A percentile compares a stretch with the other conserved stretches of the same genome.
Evolutionary conservation across 2,888 invertebrate species (phyloP).

Genomic region (Bruchidius siliquastri): DNA sequence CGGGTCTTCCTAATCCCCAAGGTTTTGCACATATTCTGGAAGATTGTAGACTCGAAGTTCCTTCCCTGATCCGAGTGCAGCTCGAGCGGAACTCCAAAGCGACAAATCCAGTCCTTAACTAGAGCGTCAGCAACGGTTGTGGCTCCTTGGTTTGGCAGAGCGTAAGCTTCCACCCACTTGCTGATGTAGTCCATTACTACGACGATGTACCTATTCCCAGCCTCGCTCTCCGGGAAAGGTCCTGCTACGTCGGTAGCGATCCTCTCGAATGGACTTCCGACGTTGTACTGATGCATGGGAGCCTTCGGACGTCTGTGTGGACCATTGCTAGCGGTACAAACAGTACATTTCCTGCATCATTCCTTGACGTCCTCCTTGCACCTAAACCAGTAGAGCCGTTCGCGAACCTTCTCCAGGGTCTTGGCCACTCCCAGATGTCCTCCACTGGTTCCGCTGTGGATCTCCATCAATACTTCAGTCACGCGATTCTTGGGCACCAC

Average conservation of each 20-base stretch:
- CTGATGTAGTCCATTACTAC: constrained; percentile 10
- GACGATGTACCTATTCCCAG: constrained; percentile 13
- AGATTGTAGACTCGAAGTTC: constrained; percentile 32
- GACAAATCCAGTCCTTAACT: constrained; percentile 19
- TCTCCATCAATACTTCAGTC: too few species aligned
- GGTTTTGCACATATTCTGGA: constrained; percentile 21
- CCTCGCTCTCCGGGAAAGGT: constrained; percentile 19
- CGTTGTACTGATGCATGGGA: too few species aligned
- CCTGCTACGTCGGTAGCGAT: constrained; percentile 24
- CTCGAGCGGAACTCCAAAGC: too few species aligned
- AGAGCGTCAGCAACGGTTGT: constrained; percentile 20
- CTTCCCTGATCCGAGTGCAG: constrained; percentile 23
- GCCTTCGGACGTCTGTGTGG: too few species aligned
- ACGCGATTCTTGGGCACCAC: too few species aligned
- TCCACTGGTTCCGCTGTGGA: too few species aligned
- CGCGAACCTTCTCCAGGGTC: too few species aligned
- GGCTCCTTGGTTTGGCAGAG: constrained; percentile 11
- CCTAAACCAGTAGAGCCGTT: too few species aligned
- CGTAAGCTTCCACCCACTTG: constrained; percentile 10
- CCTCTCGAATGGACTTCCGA: constrained; percentile 20
- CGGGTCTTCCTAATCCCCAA: constrained; percentile 25
- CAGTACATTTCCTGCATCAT: constrained; percentile 5
- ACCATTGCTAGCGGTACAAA: too few species aligned
- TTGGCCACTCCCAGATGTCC: too few species aligned
- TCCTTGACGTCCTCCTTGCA: constrained; percentile 2